These are phyloP conservation scores for Archips xylosteana DNA, from an alignment of 2,888 invertebrate species.

Conservation along the genomic window DNA sequence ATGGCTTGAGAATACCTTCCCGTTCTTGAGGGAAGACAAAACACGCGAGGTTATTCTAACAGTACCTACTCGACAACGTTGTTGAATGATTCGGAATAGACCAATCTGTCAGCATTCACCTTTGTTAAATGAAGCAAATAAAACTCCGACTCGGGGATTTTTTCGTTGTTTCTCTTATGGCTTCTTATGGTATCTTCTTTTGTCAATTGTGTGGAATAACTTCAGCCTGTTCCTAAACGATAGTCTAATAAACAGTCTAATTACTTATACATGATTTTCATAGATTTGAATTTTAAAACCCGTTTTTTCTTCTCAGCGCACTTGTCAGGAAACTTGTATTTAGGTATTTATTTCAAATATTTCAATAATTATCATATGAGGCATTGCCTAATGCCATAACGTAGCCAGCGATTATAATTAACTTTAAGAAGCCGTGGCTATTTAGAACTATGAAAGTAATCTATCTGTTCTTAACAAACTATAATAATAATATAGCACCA, in stretches of 20 bases:
- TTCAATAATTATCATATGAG: too few species aligned
- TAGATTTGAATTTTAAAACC: too few species aligned
- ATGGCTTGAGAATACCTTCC: not conserved
- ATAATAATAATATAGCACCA: too few species aligned
- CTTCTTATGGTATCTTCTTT: constrained; percentile 13
- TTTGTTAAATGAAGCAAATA: constrained; percentile 66
- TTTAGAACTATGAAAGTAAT: too few species aligned
- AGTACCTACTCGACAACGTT: not conserved
- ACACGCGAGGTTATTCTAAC: not conserved
- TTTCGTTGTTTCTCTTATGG: constrained; percentile 48
- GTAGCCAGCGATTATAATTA: too few species aligned
- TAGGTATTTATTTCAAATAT: too few species aligned
- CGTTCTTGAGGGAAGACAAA: not conserved
- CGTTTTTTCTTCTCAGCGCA: too few species aligned
- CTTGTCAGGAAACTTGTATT: too few species aligned
- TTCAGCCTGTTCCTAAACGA: not conserved
- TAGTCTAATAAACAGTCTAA: not conserved
- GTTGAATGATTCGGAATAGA: constrained; percentile 19
- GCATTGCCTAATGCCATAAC: too few species aligned
- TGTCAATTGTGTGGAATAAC: constrained; percentile 8
- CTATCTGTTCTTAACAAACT: too few species aligned
- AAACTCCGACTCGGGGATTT: constrained; percentile 53
- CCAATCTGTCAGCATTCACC: constrained; percentile 49
- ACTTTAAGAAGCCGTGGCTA: too few species aligned
- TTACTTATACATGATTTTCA: too few species aligned